phyloP scores from a whole-genome alignment of 2,113 vertebrate species.

The Tinamus guttatus region DNA sequence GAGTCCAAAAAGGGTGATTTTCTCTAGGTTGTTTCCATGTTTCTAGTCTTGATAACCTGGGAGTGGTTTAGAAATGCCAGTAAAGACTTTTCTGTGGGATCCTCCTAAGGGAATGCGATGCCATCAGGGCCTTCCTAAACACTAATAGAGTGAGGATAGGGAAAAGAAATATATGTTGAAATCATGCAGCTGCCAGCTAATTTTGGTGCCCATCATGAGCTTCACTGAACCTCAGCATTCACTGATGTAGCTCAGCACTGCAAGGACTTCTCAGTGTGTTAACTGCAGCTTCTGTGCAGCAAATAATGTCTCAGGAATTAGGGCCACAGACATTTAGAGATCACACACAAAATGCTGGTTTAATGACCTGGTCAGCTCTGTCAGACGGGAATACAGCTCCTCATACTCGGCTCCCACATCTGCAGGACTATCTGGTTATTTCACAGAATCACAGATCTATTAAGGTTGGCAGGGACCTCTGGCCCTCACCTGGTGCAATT shows the following conservation, averaged over 20 bases:
- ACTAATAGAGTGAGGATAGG: background rate
- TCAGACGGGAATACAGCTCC: background rate
- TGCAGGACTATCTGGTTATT: background rate
- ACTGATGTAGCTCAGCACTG: too few relatives aligned
- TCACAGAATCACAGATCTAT: background rate
- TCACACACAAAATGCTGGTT: background rate
- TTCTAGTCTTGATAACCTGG: background rate
- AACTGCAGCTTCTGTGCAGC: background rate
- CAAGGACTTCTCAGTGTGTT: background rate
- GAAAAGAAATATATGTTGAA: background rate
- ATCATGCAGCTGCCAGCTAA: background rate
- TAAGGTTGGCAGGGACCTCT: background rate
- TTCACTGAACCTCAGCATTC: too few relatives aligned
- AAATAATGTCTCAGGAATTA: background rate
- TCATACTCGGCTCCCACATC: background rate
- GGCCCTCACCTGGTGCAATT: background rate
- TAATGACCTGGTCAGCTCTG: background rate
- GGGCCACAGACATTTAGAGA: background rate
- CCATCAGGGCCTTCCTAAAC: background rate
- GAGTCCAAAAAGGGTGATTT: background rate
- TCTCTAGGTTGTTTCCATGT: background rate
- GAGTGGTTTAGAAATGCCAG: background rate
- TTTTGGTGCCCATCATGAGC: background rate
- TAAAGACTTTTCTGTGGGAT: background rate
- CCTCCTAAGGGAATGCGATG: background rate